These are phyloP conservation scores for Ectemnius lituratus DNA, from an alignment of 2,888 invertebrate genomes.

Conservation along the genomic window DNA sequence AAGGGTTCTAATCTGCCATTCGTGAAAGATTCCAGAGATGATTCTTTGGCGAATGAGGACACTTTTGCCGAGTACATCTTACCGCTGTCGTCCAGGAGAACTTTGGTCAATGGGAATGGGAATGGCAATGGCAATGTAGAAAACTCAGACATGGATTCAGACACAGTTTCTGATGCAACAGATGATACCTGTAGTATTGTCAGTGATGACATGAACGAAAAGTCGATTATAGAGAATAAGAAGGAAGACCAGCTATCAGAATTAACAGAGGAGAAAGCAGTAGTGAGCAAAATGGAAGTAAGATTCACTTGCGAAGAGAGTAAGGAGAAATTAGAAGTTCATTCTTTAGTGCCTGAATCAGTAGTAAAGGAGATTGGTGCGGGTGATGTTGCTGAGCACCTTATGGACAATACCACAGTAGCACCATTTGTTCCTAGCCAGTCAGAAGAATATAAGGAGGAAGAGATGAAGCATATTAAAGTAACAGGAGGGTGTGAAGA, in stretches of 20 bases:
- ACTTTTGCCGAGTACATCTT: constrained; percentile 63
- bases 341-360: constrained; percentile 42
- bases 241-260: constrained; percentile 44
- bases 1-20: constrained; percentile 51
- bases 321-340: constrained; percentile 55
- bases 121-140: constrained; percentile 63
- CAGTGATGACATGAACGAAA: constrained; percentile 64
- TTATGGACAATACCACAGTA: neutral
- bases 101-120: constrained; percentile 64
- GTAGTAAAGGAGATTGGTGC: constrained; percentile 29
- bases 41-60: constrained; percentile 53
- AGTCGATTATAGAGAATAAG: constrained; percentile 65
- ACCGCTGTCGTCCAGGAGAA: constrained; percentile 61
- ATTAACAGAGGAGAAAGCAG: constrained; percentile 32
- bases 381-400: constrained; percentile 2
- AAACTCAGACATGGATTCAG: constrained; percentile 42
- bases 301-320: constrained; percentile 60
- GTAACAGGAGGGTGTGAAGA: constrained; percentile 46
- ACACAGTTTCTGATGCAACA: constrained; percentile 56
- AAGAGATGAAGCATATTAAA: constrained; percentile 47
- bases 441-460: constrained; percentile 26
- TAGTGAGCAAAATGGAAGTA: constrained; percentile 61
- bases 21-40: constrained; percentile 59
- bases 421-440: neutral
- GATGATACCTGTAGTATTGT: constrained; percentile 64